Evolutionary conservation across 2,113 vertebrate genomes (phyloP).

Genomic region (Pelecanoides urinatrix): DNA sequence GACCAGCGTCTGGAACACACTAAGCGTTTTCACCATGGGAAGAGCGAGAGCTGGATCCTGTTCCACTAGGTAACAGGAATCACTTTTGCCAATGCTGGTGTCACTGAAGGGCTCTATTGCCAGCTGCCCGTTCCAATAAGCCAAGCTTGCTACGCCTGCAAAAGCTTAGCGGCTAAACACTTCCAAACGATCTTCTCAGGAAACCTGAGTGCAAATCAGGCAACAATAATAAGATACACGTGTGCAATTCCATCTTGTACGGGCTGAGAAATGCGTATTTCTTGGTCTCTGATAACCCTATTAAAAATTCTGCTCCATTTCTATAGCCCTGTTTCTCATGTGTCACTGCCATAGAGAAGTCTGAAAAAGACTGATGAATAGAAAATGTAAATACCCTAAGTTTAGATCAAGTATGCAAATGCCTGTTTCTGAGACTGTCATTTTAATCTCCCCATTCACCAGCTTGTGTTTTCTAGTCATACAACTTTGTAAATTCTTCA

Average conservation of each 20-base stretch:
- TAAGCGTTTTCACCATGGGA: not conserved
- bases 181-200: not conserved
- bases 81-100: not conserved
- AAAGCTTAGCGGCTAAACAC: not conserved
- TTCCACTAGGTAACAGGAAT: not conserved
- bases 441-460: not conserved
- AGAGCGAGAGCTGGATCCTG: not conserved
- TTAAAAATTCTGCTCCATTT: not conserved
- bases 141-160: not conserved
- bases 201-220: not conserved
- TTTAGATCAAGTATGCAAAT: not conserved
- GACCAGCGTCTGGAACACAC: not conserved
- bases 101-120: not conserved
- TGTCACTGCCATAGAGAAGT: not conserved
- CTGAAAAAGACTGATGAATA: slow-evolving; percentile 13
- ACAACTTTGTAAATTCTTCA: not conserved
- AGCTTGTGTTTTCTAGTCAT: not conserved
- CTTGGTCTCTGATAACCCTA: not conserved
- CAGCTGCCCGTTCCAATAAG: not conserved
- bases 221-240: not conserved
- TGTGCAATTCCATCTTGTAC: not conserved
- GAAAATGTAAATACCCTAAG: not conserved
- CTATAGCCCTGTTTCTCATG: not conserved
- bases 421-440: not conserved
- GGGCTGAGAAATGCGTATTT: not conserved